Evolutionary conservation across 2,797 vertebrate species (phyloP).

Genomic region (Amblyraja radiata): DNA sequence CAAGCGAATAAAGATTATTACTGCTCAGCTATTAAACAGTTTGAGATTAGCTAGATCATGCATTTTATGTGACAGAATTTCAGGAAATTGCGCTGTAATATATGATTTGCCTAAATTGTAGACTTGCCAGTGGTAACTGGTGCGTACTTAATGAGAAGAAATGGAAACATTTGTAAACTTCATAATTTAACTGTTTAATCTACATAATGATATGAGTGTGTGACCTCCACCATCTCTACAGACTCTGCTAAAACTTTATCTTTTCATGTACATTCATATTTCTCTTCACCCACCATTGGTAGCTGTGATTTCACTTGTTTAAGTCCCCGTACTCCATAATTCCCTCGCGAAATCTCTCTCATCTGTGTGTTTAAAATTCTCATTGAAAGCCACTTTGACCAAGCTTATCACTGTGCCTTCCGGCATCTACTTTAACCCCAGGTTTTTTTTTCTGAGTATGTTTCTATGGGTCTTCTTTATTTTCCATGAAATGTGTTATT

Average conservation of each 20-base stretch:
- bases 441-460: not conserved
- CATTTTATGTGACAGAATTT: too few relatives aligned
- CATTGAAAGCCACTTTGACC: too few relatives aligned
- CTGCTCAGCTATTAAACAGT: too few relatives aligned
- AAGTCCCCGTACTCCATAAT: not conserved
- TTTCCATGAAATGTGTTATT: not conserved
- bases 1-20: too few relatives aligned
- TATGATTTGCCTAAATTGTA: too few relatives aligned
- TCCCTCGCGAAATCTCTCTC: too few relatives aligned
- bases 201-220: not conserved
- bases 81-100: too few relatives aligned
- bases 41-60: too few relatives aligned
- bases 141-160: not conserved
- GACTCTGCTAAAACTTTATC: not conserved
- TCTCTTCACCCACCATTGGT: not conserved
- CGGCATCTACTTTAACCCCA: not conserved
- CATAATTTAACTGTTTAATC: not conserved
- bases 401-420: too few relatives aligned
- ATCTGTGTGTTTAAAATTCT: too few relatives aligned
- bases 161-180: not conserved
- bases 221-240: not conserved
- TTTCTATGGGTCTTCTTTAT: not conserved
- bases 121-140: too few relatives aligned
- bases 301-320: not conserved
- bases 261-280: not conserved